phyloP scores from a whole-genome alignment of 1,140 invertebrate genomes.

The Bombus consobrinus region DNA sequence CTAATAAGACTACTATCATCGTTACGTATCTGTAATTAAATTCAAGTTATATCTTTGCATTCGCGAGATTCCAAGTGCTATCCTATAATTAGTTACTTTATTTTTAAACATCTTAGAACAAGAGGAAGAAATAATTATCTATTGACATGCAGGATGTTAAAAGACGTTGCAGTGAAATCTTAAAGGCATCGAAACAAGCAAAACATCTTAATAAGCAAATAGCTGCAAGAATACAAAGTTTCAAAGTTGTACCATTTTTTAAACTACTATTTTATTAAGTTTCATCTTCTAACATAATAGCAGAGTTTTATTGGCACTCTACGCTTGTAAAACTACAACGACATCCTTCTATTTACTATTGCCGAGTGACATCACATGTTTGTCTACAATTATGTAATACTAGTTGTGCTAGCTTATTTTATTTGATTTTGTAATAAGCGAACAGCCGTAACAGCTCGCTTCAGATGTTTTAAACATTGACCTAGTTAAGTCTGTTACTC shows the following conservation, averaged over 20 bases:
- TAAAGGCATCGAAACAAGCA: background rate
- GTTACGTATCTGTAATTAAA: background rate
- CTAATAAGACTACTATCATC: constrained; percentile 2
- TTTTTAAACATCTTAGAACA: background rate
- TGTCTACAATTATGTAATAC: background rate
- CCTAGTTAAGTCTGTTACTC: background rate
- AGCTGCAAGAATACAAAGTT: background rate
- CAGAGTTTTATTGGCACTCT: background rate
- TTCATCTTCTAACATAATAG: background rate
- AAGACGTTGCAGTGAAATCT: background rate
- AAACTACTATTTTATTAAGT: background rate
- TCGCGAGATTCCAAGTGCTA: background rate
- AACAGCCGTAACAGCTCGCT: background rate
- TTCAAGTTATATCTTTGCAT: background rate
- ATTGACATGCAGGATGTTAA: background rate
- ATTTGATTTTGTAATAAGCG: background rate
- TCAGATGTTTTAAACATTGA: no score
- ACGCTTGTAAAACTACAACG: background rate
- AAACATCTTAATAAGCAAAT: background rate
- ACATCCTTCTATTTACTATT: background rate
- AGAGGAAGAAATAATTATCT: background rate
- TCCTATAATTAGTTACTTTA: background rate
- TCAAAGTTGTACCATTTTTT: background rate
- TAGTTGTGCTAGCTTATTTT: background rate
- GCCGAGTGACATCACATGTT: background rate